Evolutionary conservation across 2,888 invertebrate genomes (phyloP).

Genomic region (Drosophila bunnanda): DNA sequence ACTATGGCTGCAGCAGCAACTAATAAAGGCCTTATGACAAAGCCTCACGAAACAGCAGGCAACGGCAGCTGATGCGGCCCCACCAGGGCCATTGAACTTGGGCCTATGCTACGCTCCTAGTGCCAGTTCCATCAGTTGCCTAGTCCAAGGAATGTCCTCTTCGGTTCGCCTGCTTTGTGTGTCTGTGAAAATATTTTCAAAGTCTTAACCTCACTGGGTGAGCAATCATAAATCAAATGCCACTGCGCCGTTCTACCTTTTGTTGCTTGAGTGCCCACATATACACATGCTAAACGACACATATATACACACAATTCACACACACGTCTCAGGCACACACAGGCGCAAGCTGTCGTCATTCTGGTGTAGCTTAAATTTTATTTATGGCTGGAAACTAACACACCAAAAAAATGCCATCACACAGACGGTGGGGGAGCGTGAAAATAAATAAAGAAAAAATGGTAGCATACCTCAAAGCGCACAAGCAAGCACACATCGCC

Average conservation of each 20-base stretch:
- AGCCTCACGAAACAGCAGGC: conserved; percentile 47
- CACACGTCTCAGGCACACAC: conserved; percentile 21
- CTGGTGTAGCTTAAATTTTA: conserved; percentile 76
- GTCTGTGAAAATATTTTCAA: conserved; percentile 79
- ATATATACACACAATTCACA: conserved; percentile 21
- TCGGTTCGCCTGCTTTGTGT: conserved; percentile 58
- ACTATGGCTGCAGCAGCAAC: conserved; percentile 47
- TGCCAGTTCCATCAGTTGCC: conserved; percentile 4
- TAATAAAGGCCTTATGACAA: conserved; percentile 68
- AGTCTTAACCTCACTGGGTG: conserved; percentile 78
- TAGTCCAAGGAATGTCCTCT: conserved; percentile 33
- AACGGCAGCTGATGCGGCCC: conserved; percentile 1
- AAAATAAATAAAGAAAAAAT: conserved; percentile 39
- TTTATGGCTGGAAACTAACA: conserved; percentile 65
- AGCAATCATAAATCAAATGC: conserved; percentile 79
- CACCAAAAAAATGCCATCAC: conserved; percentile 43
- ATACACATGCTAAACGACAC: conserved; percentile 20
- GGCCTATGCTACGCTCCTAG: conserved; percentile 19
- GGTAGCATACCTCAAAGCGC: conserved; percentile 35
- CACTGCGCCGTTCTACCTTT: conserved; percentile 70
- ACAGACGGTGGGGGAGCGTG: conserved; percentile 31
- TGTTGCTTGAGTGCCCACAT: conserved; percentile 70
- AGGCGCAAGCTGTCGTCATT: conserved; percentile 56
- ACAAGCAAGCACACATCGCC: conserved; percentile 22
- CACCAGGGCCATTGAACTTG: conserved; percentile 46